phyloP scores from a whole-genome alignment of 2,797 vertebrate genomes.

The Pseudocheirus occidentalis region DNA sequence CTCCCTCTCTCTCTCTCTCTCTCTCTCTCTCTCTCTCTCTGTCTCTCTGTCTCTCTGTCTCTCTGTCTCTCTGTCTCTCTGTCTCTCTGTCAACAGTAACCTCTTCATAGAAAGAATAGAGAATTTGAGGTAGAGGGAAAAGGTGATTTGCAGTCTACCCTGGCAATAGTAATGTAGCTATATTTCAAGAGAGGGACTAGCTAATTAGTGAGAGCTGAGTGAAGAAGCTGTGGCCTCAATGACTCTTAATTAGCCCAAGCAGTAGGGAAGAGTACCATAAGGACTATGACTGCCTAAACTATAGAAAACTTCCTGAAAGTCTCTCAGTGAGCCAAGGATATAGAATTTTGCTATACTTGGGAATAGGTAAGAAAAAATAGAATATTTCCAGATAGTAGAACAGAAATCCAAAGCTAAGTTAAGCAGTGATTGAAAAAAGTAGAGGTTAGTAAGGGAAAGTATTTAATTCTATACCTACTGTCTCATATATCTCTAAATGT shows the following conservation, averaged over 20 bases:
- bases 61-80: background rate
- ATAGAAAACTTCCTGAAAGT: background rate
- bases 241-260: conserved; percentile 29
- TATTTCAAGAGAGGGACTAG: conserved; percentile 36
- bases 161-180: background rate
- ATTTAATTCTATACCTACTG: background rate
- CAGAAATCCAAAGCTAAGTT: conserved; percentile 10
- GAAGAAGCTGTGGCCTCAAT: conserved; percentile 21
- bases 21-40: background rate
- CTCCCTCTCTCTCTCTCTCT: background rate
- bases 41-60: too few species aligned
- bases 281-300: background rate
- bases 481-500: background rate
- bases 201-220: background rate
- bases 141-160: background rate
- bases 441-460: background rate
- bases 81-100: background rate
- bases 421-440: background rate
- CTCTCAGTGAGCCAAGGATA: background rate
- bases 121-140: background rate
- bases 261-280: conserved; percentile 9
- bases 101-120: background rate
- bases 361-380: conserved; percentile 10
- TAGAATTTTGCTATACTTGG: background rate
- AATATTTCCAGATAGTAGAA: background rate